Conservation (phyloP, 2,797 vertebrate genomes). For the Pelobates cultripes region DNA sequence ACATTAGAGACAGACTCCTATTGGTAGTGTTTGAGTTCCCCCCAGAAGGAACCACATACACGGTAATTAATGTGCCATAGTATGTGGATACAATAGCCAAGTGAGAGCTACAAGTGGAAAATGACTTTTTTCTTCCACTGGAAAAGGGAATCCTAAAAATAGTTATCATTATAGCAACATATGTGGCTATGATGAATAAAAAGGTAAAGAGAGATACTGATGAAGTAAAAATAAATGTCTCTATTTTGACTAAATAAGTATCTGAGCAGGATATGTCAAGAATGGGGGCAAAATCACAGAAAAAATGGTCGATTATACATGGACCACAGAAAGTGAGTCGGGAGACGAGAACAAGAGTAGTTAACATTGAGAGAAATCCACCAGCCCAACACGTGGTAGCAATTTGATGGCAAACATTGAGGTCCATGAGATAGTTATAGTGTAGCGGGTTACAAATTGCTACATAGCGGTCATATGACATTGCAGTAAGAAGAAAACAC, state of each 20-base stretch:
- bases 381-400: conserved; percentile 51
- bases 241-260: conserved; percentile 45
- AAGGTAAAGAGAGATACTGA: conserved; percentile 42
- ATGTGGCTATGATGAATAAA: conserved; percentile 58
- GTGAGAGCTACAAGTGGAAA: conserved; percentile 63
- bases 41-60: conserved; percentile 57
- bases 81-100: conserved; percentile 62
- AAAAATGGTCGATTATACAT: conserved; percentile 59
- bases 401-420: conserved; percentile 48
- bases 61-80: conserved; percentile 60
- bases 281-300: conserved; percentile 60
- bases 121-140: conserved; percentile 58
- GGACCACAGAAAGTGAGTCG: conserved; percentile 57
- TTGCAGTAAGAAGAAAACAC: conserved; percentile 61
- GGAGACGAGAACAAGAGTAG: conserved; percentile 51
- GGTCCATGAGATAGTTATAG: conserved; percentile 56
- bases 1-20: conserved; percentile 60
- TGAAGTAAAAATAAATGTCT: conserved; percentile 53
- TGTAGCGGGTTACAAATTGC: conserved; percentile 62
- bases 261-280: conserved; percentile 60
- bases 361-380: conserved; percentile 58
- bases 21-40: conserved; percentile 49
- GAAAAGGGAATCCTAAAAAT: conserved; percentile 57
- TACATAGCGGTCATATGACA: conserved; percentile 64
- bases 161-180: conserved; percentile 57